phyloP scores from a whole-genome alignment of 2,113 vertebrate genomes.

The Gracilinanus agilis region DNA sequence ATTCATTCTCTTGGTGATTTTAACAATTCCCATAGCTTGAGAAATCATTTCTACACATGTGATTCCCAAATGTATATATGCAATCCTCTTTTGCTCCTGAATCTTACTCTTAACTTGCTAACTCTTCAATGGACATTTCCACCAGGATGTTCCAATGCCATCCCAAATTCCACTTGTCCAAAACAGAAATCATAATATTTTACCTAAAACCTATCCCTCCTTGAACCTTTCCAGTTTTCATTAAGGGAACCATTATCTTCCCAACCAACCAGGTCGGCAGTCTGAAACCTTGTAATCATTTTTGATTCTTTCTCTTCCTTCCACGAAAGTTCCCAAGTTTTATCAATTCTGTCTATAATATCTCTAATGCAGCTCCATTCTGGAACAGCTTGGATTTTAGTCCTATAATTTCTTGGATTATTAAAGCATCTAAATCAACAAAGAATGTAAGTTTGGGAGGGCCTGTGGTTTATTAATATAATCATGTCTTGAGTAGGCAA shows the following conservation, averaged over 20 bases:
- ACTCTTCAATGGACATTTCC: neutral
- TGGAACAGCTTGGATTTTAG: neutral
- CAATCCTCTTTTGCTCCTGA: neutral
- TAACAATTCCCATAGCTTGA: neutral
- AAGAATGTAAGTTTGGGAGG: neutral
- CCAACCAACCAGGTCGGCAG: neutral
- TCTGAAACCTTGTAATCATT: neutral
- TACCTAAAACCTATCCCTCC: neutral
- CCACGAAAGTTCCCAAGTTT: neutral
- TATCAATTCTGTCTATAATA: neutral
- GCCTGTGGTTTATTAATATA: neutral
- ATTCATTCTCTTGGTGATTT: neutral
- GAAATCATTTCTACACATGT: neutral
- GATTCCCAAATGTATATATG: neutral
- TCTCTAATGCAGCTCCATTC: neutral
- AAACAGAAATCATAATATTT: neutral
- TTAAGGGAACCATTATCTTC: neutral
- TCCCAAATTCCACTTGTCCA: neutral
- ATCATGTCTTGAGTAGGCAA: neutral
- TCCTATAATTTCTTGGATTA: neutral
- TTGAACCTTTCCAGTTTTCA: neutral
- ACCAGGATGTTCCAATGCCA: neutral
- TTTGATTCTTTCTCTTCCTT: neutral
- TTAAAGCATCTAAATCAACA: neutral
- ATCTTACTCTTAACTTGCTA: neutral